Evolutionary conservation across 2,797 vertebrate species (phyloP).

Genomic region (Hydrolagus colliei): DNA sequence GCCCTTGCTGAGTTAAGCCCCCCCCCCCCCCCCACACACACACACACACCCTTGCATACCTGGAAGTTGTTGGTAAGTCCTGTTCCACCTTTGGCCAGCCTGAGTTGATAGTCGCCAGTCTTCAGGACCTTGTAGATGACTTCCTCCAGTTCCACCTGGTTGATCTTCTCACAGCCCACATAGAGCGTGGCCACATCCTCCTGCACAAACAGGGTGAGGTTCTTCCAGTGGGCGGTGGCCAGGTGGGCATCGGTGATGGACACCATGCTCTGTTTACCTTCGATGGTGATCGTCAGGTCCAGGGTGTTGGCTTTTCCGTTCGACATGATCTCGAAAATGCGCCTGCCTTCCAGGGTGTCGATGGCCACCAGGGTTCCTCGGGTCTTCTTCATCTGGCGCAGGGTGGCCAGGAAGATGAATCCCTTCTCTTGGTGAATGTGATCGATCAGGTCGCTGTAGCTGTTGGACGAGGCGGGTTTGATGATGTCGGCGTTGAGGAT

Average conservation of each 20-base stretch:
- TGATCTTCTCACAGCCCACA: conserved; percentile 87
- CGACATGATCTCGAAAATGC: conserved; percentile 83
- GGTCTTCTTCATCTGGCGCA: conserved; percentile 81
- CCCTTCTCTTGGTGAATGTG: conserved; percentile 82
- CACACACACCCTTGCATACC: conserved; percentile 55
- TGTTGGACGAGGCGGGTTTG: conserved; percentile 72
- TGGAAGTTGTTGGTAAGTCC: conserved; percentile 74
- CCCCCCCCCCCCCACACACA: no score
- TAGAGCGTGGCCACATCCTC: conserved; percentile 85
- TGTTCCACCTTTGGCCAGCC: conserved; percentile 77
- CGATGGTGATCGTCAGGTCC: conserved; percentile 76
- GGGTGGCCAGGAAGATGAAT: conserved; percentile 82
- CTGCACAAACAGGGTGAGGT: conserved; percentile 89
- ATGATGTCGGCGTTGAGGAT: conserved; percentile 83
- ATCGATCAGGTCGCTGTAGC: conserved; percentile 89
- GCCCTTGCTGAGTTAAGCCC: no score
- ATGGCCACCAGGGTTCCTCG: conserved; percentile 76
- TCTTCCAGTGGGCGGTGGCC: conserved; percentile 86
- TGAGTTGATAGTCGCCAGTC: conserved; percentile 60
- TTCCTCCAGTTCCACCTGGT: conserved; percentile 75
- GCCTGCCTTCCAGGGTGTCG: conserved; percentile 75
- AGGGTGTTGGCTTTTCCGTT: conserved; percentile 83
- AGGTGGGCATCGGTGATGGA: conserved; percentile 81
- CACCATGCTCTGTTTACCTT: conserved; percentile 70
- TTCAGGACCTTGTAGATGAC: conserved; percentile 81